Evolutionary conservation across 2,888 invertebrate genomes (phyloP).

Genomic region (Pemphredon lugubris): DNA sequence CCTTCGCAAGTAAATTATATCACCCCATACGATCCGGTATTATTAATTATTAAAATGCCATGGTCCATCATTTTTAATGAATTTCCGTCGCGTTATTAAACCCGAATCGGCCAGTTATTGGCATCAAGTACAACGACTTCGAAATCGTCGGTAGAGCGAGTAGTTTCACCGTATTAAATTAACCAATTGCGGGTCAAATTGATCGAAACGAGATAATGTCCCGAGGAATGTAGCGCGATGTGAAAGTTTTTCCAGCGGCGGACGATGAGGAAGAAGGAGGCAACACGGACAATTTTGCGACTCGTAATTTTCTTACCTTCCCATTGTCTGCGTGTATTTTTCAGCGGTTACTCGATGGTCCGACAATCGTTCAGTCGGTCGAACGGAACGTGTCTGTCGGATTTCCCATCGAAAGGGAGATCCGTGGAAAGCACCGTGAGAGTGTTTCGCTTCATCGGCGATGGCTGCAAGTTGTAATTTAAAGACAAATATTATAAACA

Average conservation of each 20-base stretch:
- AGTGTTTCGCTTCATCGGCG: too few species aligned
- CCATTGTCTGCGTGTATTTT: constrained; percentile 1
- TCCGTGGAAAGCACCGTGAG: background rate
- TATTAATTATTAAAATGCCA: constrained; percentile 10
- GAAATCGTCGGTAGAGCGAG: constrained; percentile 34
- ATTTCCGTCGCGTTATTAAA: constrained; percentile 14
- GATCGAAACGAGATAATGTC: constrained; percentile 72
- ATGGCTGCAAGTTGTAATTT: too few species aligned
- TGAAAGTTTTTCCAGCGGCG: constrained; percentile 67
- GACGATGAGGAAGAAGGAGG: constrained; percentile 8
- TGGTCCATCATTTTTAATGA: constrained; percentile 18
- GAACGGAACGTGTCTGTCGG: background rate
- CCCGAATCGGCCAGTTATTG: constrained; percentile 3
- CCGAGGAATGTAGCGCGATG: constrained; percentile 72
- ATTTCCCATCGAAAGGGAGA: background rate
- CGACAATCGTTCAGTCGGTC: background rate
- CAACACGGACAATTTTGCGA: constrained; percentile 6
- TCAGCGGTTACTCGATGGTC: background rate
- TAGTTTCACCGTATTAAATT: constrained; percentile 76
- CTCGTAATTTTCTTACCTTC: background rate
- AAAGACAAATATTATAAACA: too few species aligned
- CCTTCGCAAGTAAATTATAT: background rate
- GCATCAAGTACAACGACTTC: constrained; percentile 35
- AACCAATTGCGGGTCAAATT: constrained; percentile 73
- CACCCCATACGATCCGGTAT: too few species aligned